Percentiles rank a stretch among this genome's conserved stretches.
Conservation (phyloP, 2,113 vertebrate genomes). For the Tretioscincus oriximinensis region DNA sequence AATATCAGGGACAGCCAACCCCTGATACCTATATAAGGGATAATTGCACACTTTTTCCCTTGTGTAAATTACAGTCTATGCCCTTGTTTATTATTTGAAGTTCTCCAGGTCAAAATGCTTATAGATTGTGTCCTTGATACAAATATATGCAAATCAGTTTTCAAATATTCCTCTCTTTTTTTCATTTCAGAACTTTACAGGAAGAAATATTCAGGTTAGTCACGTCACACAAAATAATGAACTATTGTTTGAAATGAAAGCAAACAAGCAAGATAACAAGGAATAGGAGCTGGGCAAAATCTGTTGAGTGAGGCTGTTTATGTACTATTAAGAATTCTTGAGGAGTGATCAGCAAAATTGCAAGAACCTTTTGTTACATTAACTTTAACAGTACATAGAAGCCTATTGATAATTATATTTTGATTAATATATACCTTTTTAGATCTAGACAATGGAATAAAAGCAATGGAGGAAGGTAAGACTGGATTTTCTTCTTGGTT, state of each 20-base stretch:
- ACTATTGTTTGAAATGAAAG: not conserved
- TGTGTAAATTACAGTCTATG: no score
- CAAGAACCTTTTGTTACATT: not conserved
- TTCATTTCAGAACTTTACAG: not conserved
- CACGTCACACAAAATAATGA: not conserved
- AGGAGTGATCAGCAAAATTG: no score
- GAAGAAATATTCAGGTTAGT: not conserved
- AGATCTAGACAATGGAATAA: not conserved
- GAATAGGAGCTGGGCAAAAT: not conserved
- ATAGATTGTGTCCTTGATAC: not conserved
- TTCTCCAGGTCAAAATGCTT: not conserved
- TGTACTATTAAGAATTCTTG: no score
- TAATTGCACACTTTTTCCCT: no score
- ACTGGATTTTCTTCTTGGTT: not conserved
- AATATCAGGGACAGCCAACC: no score
- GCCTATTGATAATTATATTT: not conserved
- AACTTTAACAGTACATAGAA: not conserved
- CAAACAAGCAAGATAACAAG: not conserved
- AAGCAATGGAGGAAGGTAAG: conserved; percentile 7
- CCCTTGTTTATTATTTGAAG: not conserved
- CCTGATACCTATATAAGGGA: no score
- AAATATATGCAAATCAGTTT: no score
- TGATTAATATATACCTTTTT: not conserved
- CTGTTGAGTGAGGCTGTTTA: not conserved
- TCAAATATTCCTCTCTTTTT: not conserved